A percentile compares a stretch with the other conserved stretches of the same genome.
Evolutionary conservation across 2,113 vertebrate genomes (phyloP).

Genomic region (Pheucticus melanocephalus): DNA sequence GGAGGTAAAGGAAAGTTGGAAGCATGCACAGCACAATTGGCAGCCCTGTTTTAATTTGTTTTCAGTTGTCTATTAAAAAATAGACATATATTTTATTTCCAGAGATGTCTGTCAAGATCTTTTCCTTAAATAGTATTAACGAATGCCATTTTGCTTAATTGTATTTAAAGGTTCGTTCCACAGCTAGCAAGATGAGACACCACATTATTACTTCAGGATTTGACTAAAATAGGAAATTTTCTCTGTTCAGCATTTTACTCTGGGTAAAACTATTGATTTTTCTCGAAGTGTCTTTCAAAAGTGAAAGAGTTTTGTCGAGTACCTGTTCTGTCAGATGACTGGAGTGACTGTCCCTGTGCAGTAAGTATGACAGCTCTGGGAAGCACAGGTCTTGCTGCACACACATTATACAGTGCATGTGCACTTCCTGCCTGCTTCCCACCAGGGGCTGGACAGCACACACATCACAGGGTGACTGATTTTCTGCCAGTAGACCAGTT

Average conservation of each 20-base stretch:
- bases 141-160: not conserved
- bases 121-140: not conserved
- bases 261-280: not conserved
- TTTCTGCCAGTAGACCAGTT: conserved; percentile 53
- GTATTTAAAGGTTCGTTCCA: not conserved
- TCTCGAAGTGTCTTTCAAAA: conserved; percentile 22
- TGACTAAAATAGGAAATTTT: not conserved
- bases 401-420: not conserved
- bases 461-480: not conserved
- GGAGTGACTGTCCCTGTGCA: not conserved
- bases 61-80: not conserved
- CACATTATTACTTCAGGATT: not conserved
- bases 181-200: not conserved
- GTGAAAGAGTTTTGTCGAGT: not conserved
- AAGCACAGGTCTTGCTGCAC: conserved; percentile 20
- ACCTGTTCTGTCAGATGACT: not conserved
- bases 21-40: not conserved
- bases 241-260: not conserved
- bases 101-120: not conserved
- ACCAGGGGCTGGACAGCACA: not conserved
- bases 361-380: conserved; percentile 10
- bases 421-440: conserved; percentile 25
- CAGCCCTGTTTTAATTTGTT: not conserved
- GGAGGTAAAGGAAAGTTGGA: not conserved
- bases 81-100: not conserved